Evolutionary conservation across 37 sponge, comb jelly and placozoan species (phyloP).

Genomic region (Mnemiopsis leidyi): DNA sequence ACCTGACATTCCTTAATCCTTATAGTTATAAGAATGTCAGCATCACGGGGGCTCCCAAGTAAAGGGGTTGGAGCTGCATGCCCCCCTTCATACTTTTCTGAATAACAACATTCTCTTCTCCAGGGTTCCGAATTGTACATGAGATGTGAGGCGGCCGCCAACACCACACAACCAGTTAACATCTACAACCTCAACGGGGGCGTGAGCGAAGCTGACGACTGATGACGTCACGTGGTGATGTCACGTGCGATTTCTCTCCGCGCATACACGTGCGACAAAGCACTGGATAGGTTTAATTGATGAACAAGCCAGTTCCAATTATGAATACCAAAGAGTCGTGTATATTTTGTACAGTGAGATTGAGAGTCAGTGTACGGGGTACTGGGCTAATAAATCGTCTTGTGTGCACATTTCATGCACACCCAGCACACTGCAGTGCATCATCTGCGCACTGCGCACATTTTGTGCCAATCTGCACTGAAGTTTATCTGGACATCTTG

Average conservation of each 20-base stretch:
- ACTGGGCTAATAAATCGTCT: no score
- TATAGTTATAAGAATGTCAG: no score
- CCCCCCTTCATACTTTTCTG: no score
- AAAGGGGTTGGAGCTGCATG: no score
- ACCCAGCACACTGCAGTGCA: not conserved
- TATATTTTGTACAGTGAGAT: not conserved
- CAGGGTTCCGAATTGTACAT: constrained; percentile 51
- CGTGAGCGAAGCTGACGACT: constrained; percentile 33
- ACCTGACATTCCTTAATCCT: no score
- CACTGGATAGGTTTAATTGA: not conserved
- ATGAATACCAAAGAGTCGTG: not conserved
- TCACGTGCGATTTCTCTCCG: not conserved
- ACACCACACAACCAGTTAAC: not conserved
- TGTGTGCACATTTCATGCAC: no score
- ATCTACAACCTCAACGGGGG: constrained; percentile 61
- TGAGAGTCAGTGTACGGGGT: no score
- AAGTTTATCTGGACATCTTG: no score
- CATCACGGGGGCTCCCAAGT: no score
- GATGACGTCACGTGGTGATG: constrained; percentile 5
- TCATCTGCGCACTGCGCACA: no score
- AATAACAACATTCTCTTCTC: no score
- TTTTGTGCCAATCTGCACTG: no score
- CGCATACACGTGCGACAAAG: not conserved
- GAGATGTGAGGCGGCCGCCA: constrained; percentile 7
- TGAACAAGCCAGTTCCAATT: not conserved